Conservation (phyloP, 2,888 invertebrate genomes). For the Tenthredo distinguenda region DNA sequence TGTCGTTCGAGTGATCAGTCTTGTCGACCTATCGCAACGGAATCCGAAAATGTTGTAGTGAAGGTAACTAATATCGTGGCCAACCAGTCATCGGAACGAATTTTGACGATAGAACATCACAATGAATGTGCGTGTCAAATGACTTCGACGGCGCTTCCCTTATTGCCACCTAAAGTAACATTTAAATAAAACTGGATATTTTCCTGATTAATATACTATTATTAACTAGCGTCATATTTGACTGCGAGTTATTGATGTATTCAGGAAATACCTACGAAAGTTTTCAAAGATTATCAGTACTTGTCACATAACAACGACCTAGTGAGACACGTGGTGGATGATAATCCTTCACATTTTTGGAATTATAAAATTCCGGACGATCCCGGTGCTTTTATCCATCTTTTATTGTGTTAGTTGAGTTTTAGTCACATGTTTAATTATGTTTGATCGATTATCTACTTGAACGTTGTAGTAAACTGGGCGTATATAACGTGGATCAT, state of each 20-base stretch:
- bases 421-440: neutral
- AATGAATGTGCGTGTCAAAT: neutral
- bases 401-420: neutral
- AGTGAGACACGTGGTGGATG: neutral
- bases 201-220: neutral
- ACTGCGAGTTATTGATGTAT: neutral
- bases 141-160: neutral
- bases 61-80: constrained; percentile 54
- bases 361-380: neutral
- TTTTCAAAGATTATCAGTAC: neutral
- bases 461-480: neutral
- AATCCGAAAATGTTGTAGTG: constrained; percentile 66
- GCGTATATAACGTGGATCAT: neutral
- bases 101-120: constrained; percentile 14
- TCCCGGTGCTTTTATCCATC: neutral
- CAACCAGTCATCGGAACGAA: neutral
- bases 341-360: neutral
- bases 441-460: neutral
- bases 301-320: neutral
- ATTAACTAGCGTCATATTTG: neutral
- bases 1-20: constrained; percentile 62
- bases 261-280: neutral
- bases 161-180: neutral
- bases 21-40: constrained; percentile 64
- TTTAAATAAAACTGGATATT: neutral